A percentile compares a stretch with the other conserved stretches of the same genome.
These are phyloP conservation scores for Sinhomidia bicolor DNA, from an alignment of 2,888 invertebrate genomes.

Conservation along the genomic window DNA sequence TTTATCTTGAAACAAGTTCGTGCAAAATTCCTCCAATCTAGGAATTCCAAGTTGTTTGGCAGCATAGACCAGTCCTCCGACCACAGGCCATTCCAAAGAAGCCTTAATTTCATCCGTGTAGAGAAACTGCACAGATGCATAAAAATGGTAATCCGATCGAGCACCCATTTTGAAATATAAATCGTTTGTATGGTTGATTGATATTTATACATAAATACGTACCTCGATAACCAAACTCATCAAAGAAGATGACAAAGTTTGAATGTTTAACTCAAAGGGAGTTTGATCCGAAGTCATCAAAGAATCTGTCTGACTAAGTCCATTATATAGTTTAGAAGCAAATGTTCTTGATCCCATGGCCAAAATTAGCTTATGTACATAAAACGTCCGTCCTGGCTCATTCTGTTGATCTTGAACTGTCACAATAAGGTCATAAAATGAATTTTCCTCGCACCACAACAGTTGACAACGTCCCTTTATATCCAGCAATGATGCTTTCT, in stretches of 20 bases:
- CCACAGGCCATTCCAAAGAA: not conserved
- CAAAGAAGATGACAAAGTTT: not conserved
- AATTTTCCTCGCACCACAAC: not conserved
- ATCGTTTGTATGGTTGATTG: not conserved
- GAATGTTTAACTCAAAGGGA: not conserved
- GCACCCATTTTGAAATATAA: not conserved
- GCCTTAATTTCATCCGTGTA: constrained; percentile 1
- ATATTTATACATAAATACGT: too few species aligned
- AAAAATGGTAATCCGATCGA: not conserved
- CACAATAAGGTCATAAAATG: not conserved
- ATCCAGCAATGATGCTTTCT: not conserved
- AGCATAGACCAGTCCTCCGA: constrained; percentile 9
- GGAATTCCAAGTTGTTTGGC: not conserved
- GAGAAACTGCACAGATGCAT: not conserved
- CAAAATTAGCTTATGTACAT: constrained; percentile 15
- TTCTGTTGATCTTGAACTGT: not conserved
- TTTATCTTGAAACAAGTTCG: not conserved
- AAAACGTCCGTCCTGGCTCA: not conserved
- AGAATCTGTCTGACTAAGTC: not conserved
- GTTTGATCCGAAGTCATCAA: not conserved
- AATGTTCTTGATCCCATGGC: not conserved
- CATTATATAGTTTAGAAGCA: not conserved
- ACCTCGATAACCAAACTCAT: constrained; percentile 6
- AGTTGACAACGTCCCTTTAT: not conserved
- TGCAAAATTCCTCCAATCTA: not conserved